phyloP scores from a whole-genome alignment of 2,888 invertebrate species.

The Nectonema munidae region DNA sequence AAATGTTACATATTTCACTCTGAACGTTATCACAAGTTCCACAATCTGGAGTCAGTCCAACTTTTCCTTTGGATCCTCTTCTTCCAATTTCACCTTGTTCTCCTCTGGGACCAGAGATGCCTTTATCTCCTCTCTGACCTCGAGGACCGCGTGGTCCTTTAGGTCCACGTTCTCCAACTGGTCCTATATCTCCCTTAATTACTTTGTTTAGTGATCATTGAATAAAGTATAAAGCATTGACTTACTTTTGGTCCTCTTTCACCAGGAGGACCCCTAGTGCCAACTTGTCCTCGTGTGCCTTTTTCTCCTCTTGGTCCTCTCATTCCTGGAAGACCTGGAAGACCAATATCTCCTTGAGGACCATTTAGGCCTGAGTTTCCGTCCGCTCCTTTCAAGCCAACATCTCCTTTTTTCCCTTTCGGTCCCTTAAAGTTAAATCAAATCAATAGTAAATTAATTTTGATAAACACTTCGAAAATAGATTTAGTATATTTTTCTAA shows the following conservation, averaged over 20 bases:
- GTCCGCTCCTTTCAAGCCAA: background rate
- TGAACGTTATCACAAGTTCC: background rate
- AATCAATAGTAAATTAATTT: too few species aligned
- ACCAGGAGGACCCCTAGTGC: constrained; percentile 11
- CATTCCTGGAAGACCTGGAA: constrained; percentile 9
- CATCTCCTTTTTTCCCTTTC: background rate
- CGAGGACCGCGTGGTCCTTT: too few species aligned
- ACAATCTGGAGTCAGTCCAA: background rate
- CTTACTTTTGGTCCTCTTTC: too few species aligned
- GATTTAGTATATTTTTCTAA: too few species aligned
- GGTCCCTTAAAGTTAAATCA: too few species aligned
- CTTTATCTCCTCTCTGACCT: constrained; percentile 9
- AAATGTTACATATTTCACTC: too few species aligned
- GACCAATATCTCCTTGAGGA: background rate
- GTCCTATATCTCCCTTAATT: constrained; percentile 1
- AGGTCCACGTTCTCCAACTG: background rate
- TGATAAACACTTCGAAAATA: too few species aligned
- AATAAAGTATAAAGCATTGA: too few species aligned
- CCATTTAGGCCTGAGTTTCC: constrained; percentile 1
- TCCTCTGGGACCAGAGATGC: constrained; percentile 14
- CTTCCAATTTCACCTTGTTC: constrained; percentile 19
- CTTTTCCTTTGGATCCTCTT: constrained; percentile 17
- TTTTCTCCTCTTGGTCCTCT: background rate
- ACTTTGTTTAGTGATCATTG: too few species aligned
- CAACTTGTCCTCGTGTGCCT: constrained; percentile 9